Percentiles rank a stretch among this genome's conserved stretches.
phyloP scores from a whole-genome alignment of 30 jellyfish, hydroid and myxozoan genomes.

The Mastigias papua region DNA sequence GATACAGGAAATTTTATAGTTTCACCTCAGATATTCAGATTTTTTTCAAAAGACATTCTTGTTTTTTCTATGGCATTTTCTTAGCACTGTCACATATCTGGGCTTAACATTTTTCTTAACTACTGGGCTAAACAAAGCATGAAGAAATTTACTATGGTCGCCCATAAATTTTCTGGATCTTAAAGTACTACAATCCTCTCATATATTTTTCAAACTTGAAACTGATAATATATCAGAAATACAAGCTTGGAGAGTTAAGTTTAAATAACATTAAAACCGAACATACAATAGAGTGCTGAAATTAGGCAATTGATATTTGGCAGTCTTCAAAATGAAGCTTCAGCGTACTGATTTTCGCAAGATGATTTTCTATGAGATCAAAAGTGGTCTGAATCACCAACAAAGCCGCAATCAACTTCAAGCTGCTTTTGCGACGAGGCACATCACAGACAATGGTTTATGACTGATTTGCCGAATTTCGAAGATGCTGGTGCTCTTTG shows the following conservation, averaged over 20 bases:
- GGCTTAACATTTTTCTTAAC: no score
- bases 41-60: no score
- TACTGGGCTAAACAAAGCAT: no score
- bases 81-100: no score
- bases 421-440: constrained; percentile 17
- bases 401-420: constrained; percentile 22
- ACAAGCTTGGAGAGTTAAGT: neutral
- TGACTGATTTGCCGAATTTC: constrained; percentile 36
- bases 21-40: no score
- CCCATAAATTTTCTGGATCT: neutral
- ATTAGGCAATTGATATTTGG: neutral
- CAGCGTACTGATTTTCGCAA: constrained; percentile 18
- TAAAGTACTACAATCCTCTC: neutral
- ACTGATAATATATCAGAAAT: neutral
- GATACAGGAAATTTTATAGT: neutral
- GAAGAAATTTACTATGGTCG: neutral
- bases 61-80: no score
- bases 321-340: neutral
- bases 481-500: constrained; percentile 27
- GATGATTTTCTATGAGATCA: constrained; percentile 13
- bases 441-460: constrained; percentile 12
- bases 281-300: neutral
- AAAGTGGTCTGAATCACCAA: constrained; percentile 25
- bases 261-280: neutral
- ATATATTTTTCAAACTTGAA: neutral